Percentiles rank a stretch among this genome's conserved stretches.
Evolutionary conservation across 2,888 invertebrate genomes (phyloP).

Genomic region (Steinernema scapterisci): DNA sequence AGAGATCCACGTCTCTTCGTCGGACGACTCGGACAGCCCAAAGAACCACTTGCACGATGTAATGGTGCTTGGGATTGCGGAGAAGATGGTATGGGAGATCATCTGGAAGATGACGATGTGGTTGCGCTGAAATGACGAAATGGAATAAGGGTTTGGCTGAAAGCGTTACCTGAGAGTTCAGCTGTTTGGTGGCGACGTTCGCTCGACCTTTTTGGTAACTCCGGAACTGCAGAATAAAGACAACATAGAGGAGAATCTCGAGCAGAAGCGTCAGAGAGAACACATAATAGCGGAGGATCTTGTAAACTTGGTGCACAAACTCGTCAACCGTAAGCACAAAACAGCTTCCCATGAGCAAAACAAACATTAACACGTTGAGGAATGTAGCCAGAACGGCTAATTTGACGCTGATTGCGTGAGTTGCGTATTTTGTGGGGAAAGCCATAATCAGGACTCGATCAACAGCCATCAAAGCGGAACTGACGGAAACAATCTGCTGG

Average conservation of each 20-base stretch:
- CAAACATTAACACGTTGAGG: not conserved
- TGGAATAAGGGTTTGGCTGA: not conserved
- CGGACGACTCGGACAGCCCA: not conserved
- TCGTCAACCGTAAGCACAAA: too few relatives aligned
- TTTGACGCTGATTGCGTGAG: not conserved
- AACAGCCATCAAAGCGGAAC: not conserved
- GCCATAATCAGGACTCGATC: not conserved
- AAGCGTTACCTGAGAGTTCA: not conserved
- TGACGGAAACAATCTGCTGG: not conserved
- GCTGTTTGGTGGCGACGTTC: not conserved
- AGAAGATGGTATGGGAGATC: not conserved
- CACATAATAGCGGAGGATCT: not conserved
- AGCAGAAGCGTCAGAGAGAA: not conserved
- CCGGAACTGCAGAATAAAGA: slow-evolving; percentile 3
- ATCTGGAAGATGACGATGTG: not conserved
- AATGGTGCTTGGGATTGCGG: not conserved
- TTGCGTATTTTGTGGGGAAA: not conserved
- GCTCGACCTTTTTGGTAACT: not conserved
- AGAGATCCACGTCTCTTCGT: not conserved
- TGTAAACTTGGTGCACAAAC: too few relatives aligned
- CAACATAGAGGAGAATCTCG: not conserved
- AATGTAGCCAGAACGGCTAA: not conserved
- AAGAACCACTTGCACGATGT: not conserved
- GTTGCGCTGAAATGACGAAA: not conserved
- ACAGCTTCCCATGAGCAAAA: not conserved